Evolutionary conservation across 2,113 vertebrate species (phyloP).

Genomic region (Caranx ignobilis): DNA sequence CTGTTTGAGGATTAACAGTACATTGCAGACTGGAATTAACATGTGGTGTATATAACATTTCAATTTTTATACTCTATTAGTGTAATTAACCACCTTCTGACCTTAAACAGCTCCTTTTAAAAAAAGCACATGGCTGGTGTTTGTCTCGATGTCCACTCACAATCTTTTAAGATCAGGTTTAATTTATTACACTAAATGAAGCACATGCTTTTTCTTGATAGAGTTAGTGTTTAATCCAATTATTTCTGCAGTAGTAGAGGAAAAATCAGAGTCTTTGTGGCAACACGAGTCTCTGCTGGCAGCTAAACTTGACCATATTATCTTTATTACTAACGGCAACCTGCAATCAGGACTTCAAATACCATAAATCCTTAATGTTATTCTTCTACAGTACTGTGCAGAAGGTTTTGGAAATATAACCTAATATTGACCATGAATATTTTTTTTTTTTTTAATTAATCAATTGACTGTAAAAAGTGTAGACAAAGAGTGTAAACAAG

Average conservation of each 20-base stretch:
- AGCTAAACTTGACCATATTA: neutral
- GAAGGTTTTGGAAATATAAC: neutral
- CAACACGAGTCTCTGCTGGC: neutral
- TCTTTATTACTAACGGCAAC: conserved; percentile 43
- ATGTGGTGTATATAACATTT: no score
- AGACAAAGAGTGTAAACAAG: no score
- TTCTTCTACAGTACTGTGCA: neutral
- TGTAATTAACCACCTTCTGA: neutral
- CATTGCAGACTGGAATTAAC: no score
- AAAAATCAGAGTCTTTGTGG: neutral
- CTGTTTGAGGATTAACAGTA: no score
- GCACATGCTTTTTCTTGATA: neutral
- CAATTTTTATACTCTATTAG: no score
- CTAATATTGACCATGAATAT: no score
- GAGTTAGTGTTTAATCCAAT: neutral
- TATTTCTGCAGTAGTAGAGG: neutral
- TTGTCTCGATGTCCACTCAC: no score
- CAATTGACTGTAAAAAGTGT: no score
- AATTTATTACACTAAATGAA: neutral
- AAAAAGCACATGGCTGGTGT: no score
- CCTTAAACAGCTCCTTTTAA: no score
- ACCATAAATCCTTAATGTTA: conserved; percentile 5
- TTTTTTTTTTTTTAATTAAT: no score
- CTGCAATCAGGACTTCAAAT: conserved; percentile 20
- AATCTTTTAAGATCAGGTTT: neutral